Evolutionary conservation across 2,113 vertebrate genomes (phyloP).

Genomic region (Nasalis larvatus): DNA sequence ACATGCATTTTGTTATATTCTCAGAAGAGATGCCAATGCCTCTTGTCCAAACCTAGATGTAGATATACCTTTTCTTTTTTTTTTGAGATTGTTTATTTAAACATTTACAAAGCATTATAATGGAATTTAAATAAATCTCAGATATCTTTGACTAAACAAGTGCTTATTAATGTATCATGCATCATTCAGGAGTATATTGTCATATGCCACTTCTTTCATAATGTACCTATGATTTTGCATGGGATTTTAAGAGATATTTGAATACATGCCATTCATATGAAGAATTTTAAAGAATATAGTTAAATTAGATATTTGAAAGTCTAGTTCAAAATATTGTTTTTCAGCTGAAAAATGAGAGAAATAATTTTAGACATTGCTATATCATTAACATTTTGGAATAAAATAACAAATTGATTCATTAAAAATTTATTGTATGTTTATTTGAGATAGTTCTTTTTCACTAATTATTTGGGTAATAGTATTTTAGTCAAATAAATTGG

Average conservation of each 20-base stretch:
- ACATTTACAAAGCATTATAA: not conserved
- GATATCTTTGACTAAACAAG: not conserved
- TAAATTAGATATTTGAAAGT: not conserved
- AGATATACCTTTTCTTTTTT: not conserved
- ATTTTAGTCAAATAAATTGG: not conserved
- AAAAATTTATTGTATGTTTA: not conserved
- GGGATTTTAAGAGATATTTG: not conserved
- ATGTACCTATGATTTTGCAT: not conserved
- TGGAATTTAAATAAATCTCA: not conserved
- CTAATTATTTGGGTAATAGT: not conserved
- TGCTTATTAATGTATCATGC: not conserved
- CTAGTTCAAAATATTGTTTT: not conserved
- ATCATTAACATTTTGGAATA: not conserved
- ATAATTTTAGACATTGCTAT: not conserved
- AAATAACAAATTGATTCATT: not conserved
- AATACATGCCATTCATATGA: not conserved
- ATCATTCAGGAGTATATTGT: not conserved
- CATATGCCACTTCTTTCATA: not conserved
- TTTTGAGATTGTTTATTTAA: not conserved
- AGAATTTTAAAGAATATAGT: not conserved
- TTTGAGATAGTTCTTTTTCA: not conserved
- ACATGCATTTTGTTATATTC: not conserved
- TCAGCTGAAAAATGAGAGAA: not conserved
- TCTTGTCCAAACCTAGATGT: not conserved
- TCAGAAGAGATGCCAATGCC: not conserved